Conservation (phyloP, 2,113 vertebrate genomes). For the Gobio gobio region DNA sequence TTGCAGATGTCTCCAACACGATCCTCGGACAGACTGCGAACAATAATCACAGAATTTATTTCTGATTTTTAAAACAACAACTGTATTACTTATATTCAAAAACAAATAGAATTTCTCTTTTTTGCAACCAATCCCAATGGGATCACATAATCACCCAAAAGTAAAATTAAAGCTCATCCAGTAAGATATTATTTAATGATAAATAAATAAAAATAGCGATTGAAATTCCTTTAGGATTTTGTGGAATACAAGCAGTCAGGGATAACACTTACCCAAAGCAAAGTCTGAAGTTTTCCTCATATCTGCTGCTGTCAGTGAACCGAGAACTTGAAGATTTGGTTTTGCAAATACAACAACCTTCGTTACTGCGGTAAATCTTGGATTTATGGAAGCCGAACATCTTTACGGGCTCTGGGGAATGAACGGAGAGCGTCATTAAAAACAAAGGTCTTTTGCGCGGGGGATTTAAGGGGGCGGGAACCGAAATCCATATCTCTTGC, state of each 20-base stretch:
- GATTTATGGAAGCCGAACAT: conserved; percentile 86
- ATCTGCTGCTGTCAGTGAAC: conserved; percentile 83
- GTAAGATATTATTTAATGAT: not conserved
- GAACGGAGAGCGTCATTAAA: not conserved
- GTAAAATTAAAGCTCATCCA: too few species aligned
- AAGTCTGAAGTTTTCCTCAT: conserved; percentile 80
- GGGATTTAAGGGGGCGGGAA: conserved; percentile 15
- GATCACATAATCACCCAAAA: not conserved
- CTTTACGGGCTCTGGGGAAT: conserved; percentile 30
- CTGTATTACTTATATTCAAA: too few species aligned
- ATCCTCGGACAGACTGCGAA: conserved; percentile 74
- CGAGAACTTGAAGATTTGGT: conserved; percentile 84
- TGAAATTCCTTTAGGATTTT: too few species aligned
- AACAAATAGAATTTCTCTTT: not conserved
- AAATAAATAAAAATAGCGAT: too few species aligned
- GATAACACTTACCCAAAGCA: conserved; percentile 78
- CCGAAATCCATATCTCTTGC: not conserved
- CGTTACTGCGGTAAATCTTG: conserved; percentile 83
- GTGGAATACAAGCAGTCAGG: not conserved
- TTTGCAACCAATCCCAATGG: not conserved
- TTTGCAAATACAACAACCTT: conserved; percentile 84
- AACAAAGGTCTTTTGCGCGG: conserved; percentile 6
- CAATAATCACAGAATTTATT: not conserved
- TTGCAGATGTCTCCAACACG: conserved; percentile 83
- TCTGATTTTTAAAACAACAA: not conserved